Percentiles rank a stretch among this genome's conserved stretches.
Evolutionary conservation across 2,888 invertebrate species (phyloP).

Genomic region (Habroteleia sp.): DNA sequence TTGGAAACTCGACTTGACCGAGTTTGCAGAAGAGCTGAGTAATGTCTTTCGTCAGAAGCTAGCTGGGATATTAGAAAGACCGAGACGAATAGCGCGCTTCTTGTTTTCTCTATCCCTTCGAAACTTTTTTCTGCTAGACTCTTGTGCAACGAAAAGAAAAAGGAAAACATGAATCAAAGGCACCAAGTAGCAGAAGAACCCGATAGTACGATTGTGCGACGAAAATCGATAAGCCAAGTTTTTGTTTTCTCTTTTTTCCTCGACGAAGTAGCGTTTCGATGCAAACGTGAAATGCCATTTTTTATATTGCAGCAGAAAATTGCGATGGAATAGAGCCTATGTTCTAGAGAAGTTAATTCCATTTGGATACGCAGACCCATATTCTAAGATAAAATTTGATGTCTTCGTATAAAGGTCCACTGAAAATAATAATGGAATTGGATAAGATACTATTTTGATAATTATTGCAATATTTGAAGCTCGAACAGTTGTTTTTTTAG

Average conservation of each 20-base stretch:
- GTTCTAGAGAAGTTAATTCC: too few relatives aligned
- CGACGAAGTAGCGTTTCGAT: constrained; percentile 10
- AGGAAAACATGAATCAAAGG: constrained; percentile 52
- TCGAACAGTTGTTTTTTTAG: too few relatives aligned
- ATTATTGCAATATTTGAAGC: too few relatives aligned
- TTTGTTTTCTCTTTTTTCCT: constrained; percentile 30
- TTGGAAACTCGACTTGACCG: constrained; percentile 59
- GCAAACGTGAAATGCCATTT: constrained; percentile 18
- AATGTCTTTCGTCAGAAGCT: constrained; percentile 61
- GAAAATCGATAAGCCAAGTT: constrained; percentile 34
- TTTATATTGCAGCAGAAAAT: constrained; percentile 1
- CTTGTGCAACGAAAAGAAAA: constrained; percentile 49
- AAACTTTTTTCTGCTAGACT: constrained; percentile 23
- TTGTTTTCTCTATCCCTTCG: constrained; percentile 7
- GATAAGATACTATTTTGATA: too few relatives aligned
- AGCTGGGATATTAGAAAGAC: constrained; percentile 59
- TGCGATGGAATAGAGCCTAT: too few relatives aligned
- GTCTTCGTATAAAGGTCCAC: too few relatives aligned
- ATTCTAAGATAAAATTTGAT: too few relatives aligned
- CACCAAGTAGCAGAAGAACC: constrained; percentile 9
- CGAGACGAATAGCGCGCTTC: constrained; percentile 33
- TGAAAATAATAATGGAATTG: too few relatives aligned
- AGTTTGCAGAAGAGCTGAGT: constrained; percentile 61
- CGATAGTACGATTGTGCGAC: constrained; percentile 35
- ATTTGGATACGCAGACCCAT: too few relatives aligned